Percentiles rank a stretch among this genome's conserved stretches.
These are phyloP conservation scores for Andrena chrysosceles DNA, from an alignment of 2,888 invertebrate species.

Conservation along the genomic window DNA sequence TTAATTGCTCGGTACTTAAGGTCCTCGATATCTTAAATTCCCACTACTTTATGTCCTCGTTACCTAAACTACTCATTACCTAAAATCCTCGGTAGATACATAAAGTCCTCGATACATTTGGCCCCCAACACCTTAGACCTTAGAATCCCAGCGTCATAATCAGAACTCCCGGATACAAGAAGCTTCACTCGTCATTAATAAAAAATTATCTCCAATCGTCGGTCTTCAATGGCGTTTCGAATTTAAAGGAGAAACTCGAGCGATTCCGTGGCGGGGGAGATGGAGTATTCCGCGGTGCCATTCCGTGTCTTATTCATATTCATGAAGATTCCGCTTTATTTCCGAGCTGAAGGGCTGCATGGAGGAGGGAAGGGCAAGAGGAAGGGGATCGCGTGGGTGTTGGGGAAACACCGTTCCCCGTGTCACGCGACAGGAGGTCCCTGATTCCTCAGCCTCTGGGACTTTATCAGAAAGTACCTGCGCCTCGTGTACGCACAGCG, in stretches of 20 bases:
- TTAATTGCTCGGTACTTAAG: too few species aligned
- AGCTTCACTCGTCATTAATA: slow-evolving; percentile 27
- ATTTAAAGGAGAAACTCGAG: slow-evolving; percentile 51
- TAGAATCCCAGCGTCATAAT: too few species aligned
- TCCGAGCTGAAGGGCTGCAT: slow-evolving; percentile 24
- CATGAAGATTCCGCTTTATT: slow-evolving; percentile 64
- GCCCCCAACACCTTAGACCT: too few species aligned
- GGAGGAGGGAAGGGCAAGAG: not conserved
- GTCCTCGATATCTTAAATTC: too few species aligned
- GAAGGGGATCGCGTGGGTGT: slow-evolving; percentile 50
- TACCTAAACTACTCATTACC: too few species aligned
- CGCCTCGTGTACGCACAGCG: slow-evolving; percentile 12
- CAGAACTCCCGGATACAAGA: not conserved
- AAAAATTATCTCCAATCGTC: slow-evolving; percentile 37
- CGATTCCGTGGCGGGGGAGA: slow-evolving; percentile 26
- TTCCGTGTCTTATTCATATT: slow-evolving; percentile 67
- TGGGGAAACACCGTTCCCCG: slow-evolving; percentile 57
- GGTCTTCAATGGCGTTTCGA: slow-evolving; percentile 38
- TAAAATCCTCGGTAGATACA: too few species aligned
- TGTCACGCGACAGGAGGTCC: slow-evolving; percentile 66
- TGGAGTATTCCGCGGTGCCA: slow-evolving; percentile 40
- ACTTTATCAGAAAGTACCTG: slow-evolving; percentile 52
- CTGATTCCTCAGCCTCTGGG: slow-evolving; percentile 43
- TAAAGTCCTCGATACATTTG: too few species aligned
- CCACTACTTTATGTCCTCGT: too few species aligned